Percentiles rank a stretch among this genome's conserved stretches.
Conservation (phyloP, 2,113 vertebrate genomes). For the Rattus norvegicus region DNA sequence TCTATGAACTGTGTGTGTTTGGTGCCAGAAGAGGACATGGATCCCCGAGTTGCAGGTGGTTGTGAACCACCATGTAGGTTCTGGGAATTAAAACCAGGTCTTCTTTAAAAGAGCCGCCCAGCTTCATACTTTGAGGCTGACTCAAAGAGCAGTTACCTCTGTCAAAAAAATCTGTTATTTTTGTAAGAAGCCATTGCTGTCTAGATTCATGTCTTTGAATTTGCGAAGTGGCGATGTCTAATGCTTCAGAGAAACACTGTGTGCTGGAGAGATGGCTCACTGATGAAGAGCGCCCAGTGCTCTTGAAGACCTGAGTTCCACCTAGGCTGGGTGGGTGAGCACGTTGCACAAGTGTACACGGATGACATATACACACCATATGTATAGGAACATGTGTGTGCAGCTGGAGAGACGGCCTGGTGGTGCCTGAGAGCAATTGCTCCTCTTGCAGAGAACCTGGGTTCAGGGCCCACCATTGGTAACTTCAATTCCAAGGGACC, state of each 20-base stretch:
- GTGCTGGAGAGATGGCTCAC: not conserved
- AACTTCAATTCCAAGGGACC: not conserved
- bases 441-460: not conserved
- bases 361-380: not conserved
- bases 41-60: not conserved
- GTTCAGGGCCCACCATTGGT: not conserved
- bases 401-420: not conserved
- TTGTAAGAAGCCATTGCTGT: not conserved
- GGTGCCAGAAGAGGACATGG: not conserved
- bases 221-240: not conserved
- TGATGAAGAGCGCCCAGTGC: not conserved
- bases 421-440: not conserved
- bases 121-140: not conserved
- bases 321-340: not conserved
- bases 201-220: not conserved
- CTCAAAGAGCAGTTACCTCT: not conserved
- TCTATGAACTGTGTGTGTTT: not conserved
- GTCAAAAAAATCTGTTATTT: not conserved
- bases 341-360: not conserved
- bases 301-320: not conserved
- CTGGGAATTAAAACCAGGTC: not conserved
- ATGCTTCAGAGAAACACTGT: not conserved
- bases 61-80: not conserved
- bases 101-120: not conserved
- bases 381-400: not conserved